Conservation (phyloP, 2,797 vertebrate genomes). For the Taeniopygia guttata region DNA sequence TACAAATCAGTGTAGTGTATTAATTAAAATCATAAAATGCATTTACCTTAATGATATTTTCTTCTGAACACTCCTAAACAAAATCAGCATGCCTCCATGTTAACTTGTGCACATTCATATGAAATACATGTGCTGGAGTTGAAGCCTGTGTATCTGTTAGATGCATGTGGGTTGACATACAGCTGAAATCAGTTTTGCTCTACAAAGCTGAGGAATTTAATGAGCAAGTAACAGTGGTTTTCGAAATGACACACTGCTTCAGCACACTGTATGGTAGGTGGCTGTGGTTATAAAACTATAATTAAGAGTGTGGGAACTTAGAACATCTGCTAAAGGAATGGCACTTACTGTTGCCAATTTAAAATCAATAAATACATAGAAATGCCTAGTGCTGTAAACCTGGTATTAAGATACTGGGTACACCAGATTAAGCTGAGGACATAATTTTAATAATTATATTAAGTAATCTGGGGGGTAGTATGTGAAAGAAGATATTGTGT, state of each 20-base stretch:
- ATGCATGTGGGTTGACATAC: not conserved
- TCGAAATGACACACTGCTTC: not conserved
- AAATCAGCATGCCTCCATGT: not conserved
- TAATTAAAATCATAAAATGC: not conserved
- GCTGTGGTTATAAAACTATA: not conserved
- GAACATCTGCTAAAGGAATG: conserved; percentile 18
- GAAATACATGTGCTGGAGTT: not conserved
- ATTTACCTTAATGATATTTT: not conserved
- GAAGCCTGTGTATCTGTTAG: not conserved
- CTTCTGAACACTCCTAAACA: not conserved
- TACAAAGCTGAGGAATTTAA: not conserved
- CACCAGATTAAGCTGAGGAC: not conserved
- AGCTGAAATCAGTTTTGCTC: not conserved
- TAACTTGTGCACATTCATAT: not conserved
- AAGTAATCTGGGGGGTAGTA: not conserved
- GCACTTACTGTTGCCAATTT: not conserved
- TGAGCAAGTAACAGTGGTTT: not conserved
- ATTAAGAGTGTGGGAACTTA: conserved; percentile 16
- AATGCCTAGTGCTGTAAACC: not conserved
- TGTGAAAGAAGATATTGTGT: not conserved
- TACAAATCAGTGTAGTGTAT: not conserved
- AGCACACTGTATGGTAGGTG: not conserved
- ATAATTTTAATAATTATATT: not conserved
- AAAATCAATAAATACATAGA: not conserved
- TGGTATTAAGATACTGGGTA: not conserved